Percentiles rank a stretch among this genome's conserved stretches.
These are phyloP conservation scores for Holacanthella duospinosa DNA, from an alignment of 2,888 invertebrate genomes.

Conservation along the genomic window DNA sequence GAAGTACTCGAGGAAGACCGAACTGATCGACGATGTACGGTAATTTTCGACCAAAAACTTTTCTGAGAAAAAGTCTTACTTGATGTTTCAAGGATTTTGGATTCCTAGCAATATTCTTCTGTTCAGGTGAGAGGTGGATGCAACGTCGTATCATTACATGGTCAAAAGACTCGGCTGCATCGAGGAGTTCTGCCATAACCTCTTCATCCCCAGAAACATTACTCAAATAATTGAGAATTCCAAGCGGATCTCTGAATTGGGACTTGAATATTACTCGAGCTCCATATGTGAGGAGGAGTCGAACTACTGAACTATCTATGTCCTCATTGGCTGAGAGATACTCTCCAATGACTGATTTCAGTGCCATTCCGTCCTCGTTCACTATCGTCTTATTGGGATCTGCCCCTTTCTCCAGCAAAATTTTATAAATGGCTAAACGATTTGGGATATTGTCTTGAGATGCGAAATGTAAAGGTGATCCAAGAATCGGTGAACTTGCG, in stretches of 20 bases:
- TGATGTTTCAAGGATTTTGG: slow-evolving; percentile 59
- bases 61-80: slow-evolving; percentile 51
- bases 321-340: slow-evolving; percentile 62
- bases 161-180: slow-evolving; percentile 67
- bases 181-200: slow-evolving; percentile 54
- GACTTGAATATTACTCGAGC: slow-evolving; percentile 62
- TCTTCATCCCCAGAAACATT: slow-evolving; percentile 49
- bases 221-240: slow-evolving; percentile 66
- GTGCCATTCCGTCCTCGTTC: slow-evolving; percentile 56
- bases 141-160: slow-evolving; percentile 67
- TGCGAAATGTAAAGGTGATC: slow-evolving; percentile 70
- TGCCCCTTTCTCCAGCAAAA: slow-evolving; percentile 60
- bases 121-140: slow-evolving; percentile 52
- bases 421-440: slow-evolving; percentile 45
- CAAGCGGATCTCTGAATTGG: slow-evolving; percentile 71
- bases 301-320: slow-evolving; percentile 56
- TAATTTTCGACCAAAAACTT: slow-evolving; percentile 50
- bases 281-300: slow-evolving; percentile 61
- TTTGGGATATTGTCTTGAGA: slow-evolving; percentile 68
- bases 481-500: slow-evolving; percentile 67
- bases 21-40: slow-evolving; percentile 50
- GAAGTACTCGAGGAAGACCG: slow-evolving; percentile 55
- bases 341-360: slow-evolving; percentile 69
- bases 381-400: slow-evolving; percentile 65
- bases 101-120: slow-evolving; percentile 54